Evolutionary conservation across 2,797 vertebrate species (phyloP), one percentile per base, ranked within the genome.

Genomic region (Choloepus didactylus): DNA sequence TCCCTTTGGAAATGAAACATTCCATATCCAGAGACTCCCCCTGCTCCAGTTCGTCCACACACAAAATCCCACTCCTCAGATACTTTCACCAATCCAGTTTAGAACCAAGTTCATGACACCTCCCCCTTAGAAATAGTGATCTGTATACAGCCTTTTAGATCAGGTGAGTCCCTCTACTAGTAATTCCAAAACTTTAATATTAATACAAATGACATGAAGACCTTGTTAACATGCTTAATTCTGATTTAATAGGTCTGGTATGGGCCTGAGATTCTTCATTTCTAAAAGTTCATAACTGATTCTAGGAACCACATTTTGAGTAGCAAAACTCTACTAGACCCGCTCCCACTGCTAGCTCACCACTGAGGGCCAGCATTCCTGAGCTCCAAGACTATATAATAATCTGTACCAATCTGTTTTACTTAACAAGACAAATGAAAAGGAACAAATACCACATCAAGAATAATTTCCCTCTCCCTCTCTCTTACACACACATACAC

Each of bases 31-130:
- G 67, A 91, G 69, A 69, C 35, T 35, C 14, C 16, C 56, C 29
- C 69, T 87, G 31, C 25, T 73, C 38, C 25, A 59, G 25, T 49
- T 91, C 25, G 38, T 91, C 21, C 12, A 76, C 51, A 66, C 41
- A 89, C 77, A 80, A 72, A 95, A 69, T 16, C 35, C n/a, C 69
- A 91, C 25, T 59, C 27, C 59, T 81, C 51, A 69, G 75, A 62
- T 76, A 76, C 31, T 75, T 51, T 82, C 67, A 60, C 38, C 16
- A 87, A 19, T 80, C 7, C 7, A 87, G 82, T n/a, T 60, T 51
- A 62, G 44, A 83, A 77, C 8, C 51, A 77, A 70, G 11, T 70
- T 82, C 54, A 56, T 89, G 60, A 31, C 60, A 66, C 9, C 2
- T 8, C 14, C 12, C 35, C 23, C 46, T 49, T 49, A 49, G 46